Conservation (phyloP, 2,888 invertebrate genomes). For the Drosophila pseudotakahashii region DNA sequence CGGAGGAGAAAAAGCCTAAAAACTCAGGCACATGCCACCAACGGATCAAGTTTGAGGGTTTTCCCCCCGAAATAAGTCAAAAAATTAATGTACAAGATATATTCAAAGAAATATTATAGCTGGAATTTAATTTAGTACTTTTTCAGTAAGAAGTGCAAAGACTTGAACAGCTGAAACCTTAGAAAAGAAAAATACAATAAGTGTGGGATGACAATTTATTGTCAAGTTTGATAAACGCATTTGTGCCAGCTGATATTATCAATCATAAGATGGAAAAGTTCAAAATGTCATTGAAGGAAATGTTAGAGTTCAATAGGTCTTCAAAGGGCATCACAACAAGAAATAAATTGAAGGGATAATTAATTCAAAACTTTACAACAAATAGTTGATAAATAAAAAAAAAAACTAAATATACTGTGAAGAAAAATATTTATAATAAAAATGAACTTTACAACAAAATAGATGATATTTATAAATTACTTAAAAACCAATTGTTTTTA, state of each 20-base stretch:
- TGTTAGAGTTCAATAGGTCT: slow-evolving; percentile 23
- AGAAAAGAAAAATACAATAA: background rate
- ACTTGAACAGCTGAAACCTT: slow-evolving; percentile 2
- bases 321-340: background rate
- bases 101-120: background rate
- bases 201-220: slow-evolving; percentile 6
- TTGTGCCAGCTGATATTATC: slow-evolving; percentile 1
- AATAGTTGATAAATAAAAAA: too few relatives aligned
- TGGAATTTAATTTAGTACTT: slow-evolving; percentile 16
- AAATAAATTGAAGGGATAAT: background rate
- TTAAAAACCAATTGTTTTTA: too few relatives aligned
- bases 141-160: background rate
- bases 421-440: too few relatives aligned
- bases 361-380: too few relatives aligned
- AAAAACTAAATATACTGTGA: too few relatives aligned
- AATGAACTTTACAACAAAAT: too few relatives aligned
- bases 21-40: slow-evolving; percentile 35
- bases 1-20: background rate
- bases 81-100: background rate
- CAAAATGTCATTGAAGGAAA: slow-evolving; percentile 6
- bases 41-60: slow-evolving; percentile 19
- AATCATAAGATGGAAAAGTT: slow-evolving; percentile 13
- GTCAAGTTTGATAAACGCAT: slow-evolving; percentile 11
- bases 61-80: slow-evolving; percentile 4
- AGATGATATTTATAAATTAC: too few relatives aligned